Conservation (phyloP, 2,888 invertebrate species). For the Argynnis bischoffii region DNA sequence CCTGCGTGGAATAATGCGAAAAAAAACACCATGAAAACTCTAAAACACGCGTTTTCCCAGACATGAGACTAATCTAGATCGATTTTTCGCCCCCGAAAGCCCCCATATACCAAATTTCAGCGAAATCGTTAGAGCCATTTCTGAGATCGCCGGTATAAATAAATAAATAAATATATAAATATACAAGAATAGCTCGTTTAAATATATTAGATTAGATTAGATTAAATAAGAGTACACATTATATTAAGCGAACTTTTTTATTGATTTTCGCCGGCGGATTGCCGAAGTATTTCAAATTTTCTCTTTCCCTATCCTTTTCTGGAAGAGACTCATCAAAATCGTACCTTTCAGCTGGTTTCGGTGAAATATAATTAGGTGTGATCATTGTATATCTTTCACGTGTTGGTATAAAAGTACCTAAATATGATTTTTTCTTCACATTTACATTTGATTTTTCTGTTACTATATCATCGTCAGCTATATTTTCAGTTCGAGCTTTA, state of each 20-base stretch:
- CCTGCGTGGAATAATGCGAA: too few species aligned
- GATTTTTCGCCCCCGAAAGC: too few species aligned
- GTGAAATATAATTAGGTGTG: slow-evolving; percentile 57
- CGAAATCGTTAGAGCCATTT: too few species aligned
- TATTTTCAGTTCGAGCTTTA: slow-evolving; percentile 50
- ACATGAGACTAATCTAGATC: too few species aligned
- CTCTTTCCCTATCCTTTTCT: slow-evolving; percentile 55
- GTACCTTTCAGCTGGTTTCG: slow-evolving; percentile 59
- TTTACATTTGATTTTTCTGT: slow-evolving; percentile 16
- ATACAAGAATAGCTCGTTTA: too few species aligned
- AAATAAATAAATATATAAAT: too few species aligned
- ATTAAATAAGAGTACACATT: not conserved
- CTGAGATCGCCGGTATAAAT: too few species aligned
- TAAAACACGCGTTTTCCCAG: too few species aligned
- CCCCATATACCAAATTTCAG: too few species aligned
- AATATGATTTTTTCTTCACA: slow-evolving; percentile 28
- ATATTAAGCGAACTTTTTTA: slow-evolving; percentile 48
- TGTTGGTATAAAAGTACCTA: slow-evolving; percentile 53
- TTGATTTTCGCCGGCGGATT: slow-evolving; percentile 54
- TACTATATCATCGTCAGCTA: slow-evolving; percentile 43
- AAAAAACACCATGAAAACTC: too few species aligned
- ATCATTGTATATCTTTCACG: slow-evolving; percentile 50
- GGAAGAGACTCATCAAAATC: slow-evolving; percentile 66
- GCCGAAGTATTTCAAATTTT: slow-evolving; percentile 47
- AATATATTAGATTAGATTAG: too few species aligned